phyloP scores from a whole-genome alignment of 1,140 invertebrate species.

The Cyphomyrmex costatus region DNA sequence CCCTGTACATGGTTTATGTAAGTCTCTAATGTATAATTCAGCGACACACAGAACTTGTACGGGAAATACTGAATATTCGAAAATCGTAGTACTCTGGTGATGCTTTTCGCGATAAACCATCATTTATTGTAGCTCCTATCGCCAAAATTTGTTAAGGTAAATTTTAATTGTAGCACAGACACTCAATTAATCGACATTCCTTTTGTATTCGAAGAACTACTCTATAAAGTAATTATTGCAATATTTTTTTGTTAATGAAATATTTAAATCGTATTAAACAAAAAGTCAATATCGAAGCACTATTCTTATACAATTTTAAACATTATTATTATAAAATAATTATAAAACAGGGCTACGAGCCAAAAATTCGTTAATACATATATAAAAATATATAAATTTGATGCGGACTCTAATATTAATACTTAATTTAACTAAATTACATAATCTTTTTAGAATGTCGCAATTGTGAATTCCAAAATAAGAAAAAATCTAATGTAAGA shows the following conservation, averaged over 20 bases:
- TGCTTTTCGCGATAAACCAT: neutral
- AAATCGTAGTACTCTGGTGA: slow-evolving; percentile 11
- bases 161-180: neutral
- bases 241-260: neutral
- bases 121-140: neutral
- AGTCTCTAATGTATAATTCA: slow-evolving; percentile 49
- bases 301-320: neutral
- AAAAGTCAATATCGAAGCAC: neutral
- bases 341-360: too few species aligned
- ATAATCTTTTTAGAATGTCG: too few species aligned
- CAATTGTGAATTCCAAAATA: too few species aligned
- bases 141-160: neutral
- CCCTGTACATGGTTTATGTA: slow-evolving; percentile 19
- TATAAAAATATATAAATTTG: too few species aligned
- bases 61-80: neutral
- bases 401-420: too few species aligned
- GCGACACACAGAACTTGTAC: slow-evolving; percentile 5
- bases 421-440: too few species aligned
- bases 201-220: neutral
- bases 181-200: neutral
- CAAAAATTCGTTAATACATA: too few species aligned
- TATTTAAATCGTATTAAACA: neutral
- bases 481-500: too few species aligned
- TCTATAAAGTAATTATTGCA: neutral
- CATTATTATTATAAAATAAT: neutral